Conservation (phyloP, 1,140 invertebrate species). For the Pomacea maculata region DNA sequence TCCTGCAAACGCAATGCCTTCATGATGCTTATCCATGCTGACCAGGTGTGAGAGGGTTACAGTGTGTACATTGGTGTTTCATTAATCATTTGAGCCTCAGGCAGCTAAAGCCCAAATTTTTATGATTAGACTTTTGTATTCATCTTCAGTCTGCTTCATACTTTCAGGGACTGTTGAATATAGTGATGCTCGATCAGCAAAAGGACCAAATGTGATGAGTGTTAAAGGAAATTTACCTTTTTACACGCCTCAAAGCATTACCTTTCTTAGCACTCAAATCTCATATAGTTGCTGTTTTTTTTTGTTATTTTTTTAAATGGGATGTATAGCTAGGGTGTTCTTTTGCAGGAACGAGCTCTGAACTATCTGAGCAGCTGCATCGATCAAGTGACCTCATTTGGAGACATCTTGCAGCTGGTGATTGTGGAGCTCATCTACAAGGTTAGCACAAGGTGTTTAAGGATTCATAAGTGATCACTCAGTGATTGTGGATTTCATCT, state of each 20-base stretch:
- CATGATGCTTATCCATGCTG: constrained; percentile 97
- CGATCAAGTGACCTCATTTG: constrained; percentile 87
- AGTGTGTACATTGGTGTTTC: background rate
- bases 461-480: too few species aligned
- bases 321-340: background rate
- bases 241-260: too few species aligned
- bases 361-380: constrained; percentile 93
- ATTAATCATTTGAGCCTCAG: background rate
- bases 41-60: constrained; percentile 68
- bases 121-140: too few species aligned
- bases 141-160: too few species aligned
- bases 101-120: too few species aligned
- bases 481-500: too few species aligned
- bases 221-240: too few species aligned
- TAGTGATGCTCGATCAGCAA: too few species aligned
- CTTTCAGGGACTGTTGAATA: too few species aligned
- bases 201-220: too few species aligned
- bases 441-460: constrained; percentile 68
- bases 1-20: constrained; percentile 99
- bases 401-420: constrained; percentile 98
- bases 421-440: constrained; percentile 99
- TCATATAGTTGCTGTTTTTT: background rate
- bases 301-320: background rate
- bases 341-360: constrained; percentile 83
- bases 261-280: too few species aligned